Evolutionary conservation across 2,888 invertebrate genomes (phyloP).

Genomic region (Eristalinus sepulchralis): DNA sequence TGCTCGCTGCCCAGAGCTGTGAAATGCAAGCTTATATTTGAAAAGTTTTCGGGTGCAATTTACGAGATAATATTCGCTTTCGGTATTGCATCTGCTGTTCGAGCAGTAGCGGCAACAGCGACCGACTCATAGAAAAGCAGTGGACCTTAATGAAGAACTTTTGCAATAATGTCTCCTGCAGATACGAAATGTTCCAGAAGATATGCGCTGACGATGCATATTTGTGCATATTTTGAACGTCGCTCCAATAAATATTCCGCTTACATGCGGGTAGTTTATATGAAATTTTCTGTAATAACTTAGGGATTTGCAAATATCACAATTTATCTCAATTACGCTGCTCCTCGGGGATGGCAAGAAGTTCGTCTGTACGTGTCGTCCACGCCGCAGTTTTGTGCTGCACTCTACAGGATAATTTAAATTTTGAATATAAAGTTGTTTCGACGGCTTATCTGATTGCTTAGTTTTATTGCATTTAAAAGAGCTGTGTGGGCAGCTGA

Average conservation of each 20-base stretch:
- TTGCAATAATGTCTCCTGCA: slow-evolving; percentile 55
- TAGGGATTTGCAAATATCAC: slow-evolving; percentile 56
- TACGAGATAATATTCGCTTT: slow-evolving; percentile 52
- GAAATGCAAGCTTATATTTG: slow-evolving; percentile 63
- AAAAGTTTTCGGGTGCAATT: slow-evolving; percentile 68
- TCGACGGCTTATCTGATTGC: slow-evolving; percentile 24
- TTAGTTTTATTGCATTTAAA: background rate
- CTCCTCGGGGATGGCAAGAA: slow-evolving; percentile 25
- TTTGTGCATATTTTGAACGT: slow-evolving; percentile 38
- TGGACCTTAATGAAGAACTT: slow-evolving; percentile 60
- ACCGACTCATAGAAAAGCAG: slow-evolving; percentile 21
- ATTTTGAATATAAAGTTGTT: slow-evolving; percentile 29
- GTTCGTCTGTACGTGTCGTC: slow-evolving; percentile 19
- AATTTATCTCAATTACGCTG: slow-evolving; percentile 68
- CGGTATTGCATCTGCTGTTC: background rate
- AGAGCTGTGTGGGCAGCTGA: background rate
- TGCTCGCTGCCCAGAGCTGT: slow-evolving; percentile 41
- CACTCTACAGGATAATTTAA: slow-evolving; percentile 3
- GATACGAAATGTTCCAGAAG: slow-evolving; percentile 55
- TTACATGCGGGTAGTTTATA: slow-evolving; percentile 55
- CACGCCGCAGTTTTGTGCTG: background rate
- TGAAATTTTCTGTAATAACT: slow-evolving; percentile 55
- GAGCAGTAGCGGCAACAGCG: background rate
- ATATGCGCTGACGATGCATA: slow-evolving; percentile 64
- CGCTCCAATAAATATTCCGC: slow-evolving; percentile 47